phyloP scores from a whole-genome alignment of 1,140 invertebrate genomes.

The Holotrichia oblita region DNA sequence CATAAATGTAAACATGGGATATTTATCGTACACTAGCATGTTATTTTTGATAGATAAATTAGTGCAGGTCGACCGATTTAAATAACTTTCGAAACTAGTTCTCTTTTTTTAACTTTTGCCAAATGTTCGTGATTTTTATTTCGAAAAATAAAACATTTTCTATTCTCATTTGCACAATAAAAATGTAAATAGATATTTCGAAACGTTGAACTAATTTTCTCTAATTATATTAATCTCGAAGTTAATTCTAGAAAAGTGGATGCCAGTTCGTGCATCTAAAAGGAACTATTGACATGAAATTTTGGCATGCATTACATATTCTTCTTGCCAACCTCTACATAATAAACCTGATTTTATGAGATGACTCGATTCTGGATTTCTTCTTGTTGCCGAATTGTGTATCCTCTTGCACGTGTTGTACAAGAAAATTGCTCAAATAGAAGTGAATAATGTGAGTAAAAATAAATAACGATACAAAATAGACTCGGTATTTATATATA shows the following conservation, averaged over 20 bases:
- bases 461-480: too few relatives aligned
- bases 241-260: too few relatives aligned
- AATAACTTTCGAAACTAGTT: neutral
- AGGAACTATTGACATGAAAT: conserved; percentile 13
- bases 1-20: neutral
- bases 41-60: conserved; percentile 13
- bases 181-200: too few relatives aligned
- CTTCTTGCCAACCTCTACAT: conserved; percentile 15
- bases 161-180: too few relatives aligned
- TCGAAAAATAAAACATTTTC: neutral
- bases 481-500: too few relatives aligned
- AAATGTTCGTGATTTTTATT: neutral
- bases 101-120: neutral
- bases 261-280: neutral
- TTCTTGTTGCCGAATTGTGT: neutral
- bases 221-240: too few relatives aligned
- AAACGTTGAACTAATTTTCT: too few relatives aligned
- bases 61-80: neutral
- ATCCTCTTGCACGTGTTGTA: too few relatives aligned
- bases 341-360: neutral
- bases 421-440: too few relatives aligned
- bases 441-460: too few relatives aligned
- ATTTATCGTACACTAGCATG: neutral
- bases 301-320: conserved; percentile 15
- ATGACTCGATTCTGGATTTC: neutral